phyloP scores from a whole-genome alignment of 2,797 vertebrate species.

The Catharus ustulatus region DNA sequence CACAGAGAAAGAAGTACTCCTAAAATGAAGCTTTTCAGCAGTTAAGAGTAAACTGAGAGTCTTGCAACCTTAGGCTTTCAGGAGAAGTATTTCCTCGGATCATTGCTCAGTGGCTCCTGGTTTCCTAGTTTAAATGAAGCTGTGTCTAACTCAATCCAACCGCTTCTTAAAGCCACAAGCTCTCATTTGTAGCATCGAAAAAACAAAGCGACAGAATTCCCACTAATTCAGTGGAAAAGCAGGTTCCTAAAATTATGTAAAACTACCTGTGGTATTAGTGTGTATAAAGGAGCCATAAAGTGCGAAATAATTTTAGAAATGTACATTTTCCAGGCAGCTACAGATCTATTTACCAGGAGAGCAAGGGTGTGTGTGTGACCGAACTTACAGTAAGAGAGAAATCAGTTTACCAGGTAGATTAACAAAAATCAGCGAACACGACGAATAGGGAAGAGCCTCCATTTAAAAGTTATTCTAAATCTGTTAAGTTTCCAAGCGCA shows the following conservation, averaged over 20 bases:
- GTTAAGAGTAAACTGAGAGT: fast-evolving
- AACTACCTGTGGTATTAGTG: fast-evolving
- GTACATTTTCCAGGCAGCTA: fast-evolving
- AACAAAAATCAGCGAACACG: fast-evolving
- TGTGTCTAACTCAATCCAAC: fast-evolving
- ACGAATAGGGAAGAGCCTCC: fast-evolving
- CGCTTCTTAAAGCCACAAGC: not conserved
- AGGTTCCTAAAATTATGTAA: not conserved
- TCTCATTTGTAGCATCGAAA: fast-evolving
- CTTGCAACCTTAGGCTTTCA: not conserved
- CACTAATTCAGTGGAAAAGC: fast-evolving
- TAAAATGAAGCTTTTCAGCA: fast-evolving
- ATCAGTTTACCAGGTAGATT: fast-evolving
- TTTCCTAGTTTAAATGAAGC: not conserved
- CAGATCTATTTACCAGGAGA: too few species aligned
- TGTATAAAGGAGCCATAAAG: fast-evolving
- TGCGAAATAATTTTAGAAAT: fast-evolving
- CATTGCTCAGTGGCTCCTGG: not conserved
- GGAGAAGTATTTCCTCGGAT: not conserved
- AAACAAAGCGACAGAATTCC: fast-evolving
- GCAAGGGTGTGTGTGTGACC: fast-evolving
- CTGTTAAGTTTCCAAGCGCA: fast-evolving
- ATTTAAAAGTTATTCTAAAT: fast-evolving
- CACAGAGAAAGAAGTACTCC: not conserved
- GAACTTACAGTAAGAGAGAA: not conserved